Evolutionary conservation across 2,113 vertebrate species (phyloP), one percentile per base, ranked within the genome.

Genomic region (Cheirogaleus medius): DNA sequence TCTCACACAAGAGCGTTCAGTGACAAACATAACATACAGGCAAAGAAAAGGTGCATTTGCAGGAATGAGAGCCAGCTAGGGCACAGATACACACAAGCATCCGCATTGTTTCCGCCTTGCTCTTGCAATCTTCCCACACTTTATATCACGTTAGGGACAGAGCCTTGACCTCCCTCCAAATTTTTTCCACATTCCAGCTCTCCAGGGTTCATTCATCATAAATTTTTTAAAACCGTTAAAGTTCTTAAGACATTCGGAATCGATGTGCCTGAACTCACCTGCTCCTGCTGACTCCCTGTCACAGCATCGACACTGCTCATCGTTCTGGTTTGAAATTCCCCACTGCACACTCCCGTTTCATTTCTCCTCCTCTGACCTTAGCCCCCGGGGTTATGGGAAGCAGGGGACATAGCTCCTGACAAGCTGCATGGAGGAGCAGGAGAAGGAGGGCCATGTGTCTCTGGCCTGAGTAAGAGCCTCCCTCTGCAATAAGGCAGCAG

Each of bases 121-220:
- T 90, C 83, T 52, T 77, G 49, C 25, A 27, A 58, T 39, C 52
- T 78, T 66, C 66, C 60, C 37, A 27, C 21, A 56, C 44, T 69
- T 85, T 64, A 11, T 15, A 52, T 87, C 92, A 49, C 23, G 32
- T 96, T 42, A 25, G 73, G 49, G 49, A 81, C 83, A 93, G 42
- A 74, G 42, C 14, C 34, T 80, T 89, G 66, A 85, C 81, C 20
- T 66, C 64, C 34, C 44, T 91, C 54, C 54, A 66, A 42, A 58
- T 85, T 52, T 88, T 77, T 49, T n/a, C 74, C 25, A 64, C 23
- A 34, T 42, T 66, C 25, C 18, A 85, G 32, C 34, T 90, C 47
- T 94, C 92, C 77, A 25, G 27, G n/a, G 37, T 76, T 95, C 64
- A 58, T 71, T 80, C 87, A 49, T 52, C 25, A 10, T 71, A 84